Conservation (phyloP, 2,888 invertebrate genomes). For the Atrina japonica region DNA sequence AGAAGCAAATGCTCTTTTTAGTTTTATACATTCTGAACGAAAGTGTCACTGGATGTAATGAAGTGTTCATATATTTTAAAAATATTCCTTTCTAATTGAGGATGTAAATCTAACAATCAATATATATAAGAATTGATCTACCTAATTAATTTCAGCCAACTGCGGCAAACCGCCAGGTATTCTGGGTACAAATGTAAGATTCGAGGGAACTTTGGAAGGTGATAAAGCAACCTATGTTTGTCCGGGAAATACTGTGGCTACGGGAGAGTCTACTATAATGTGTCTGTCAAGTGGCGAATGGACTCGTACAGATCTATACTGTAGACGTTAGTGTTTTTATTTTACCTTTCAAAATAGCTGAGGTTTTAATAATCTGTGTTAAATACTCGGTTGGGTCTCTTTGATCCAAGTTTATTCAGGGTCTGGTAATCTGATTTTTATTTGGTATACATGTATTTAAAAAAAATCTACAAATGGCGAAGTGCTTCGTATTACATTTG, state of each 20-base stretch:
- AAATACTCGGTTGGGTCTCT: no score
- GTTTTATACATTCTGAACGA: no score
- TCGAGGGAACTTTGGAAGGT: conserved; percentile 4
- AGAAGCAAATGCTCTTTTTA: no score
- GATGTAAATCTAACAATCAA: no score
- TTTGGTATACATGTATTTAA: no score
- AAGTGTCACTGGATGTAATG: no score
- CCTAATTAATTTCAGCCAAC: conserved; percentile 10
- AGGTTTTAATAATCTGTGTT: background rate
- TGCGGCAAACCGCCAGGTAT: conserved; percentile 16
- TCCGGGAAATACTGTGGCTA: background rate
- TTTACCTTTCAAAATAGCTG: background rate
- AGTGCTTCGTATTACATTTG: no score
- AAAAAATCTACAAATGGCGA: no score
- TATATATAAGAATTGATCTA: background rate
- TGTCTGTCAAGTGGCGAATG: conserved; percentile 12
- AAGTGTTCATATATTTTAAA: no score
- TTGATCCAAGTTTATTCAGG: no score
- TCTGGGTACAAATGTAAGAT: background rate
- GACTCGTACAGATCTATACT: conserved; percentile 4
- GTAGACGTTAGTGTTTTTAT: conserved; percentile 12
- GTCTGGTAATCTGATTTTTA: no score
- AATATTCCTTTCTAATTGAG: background rate
- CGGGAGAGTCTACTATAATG: conserved; percentile 5
- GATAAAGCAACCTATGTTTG: conserved; percentile 3